Base-by-base conservation (phyloP, 2,888 invertebrate genomes). In the Apocheima hispidaria region DNA sequence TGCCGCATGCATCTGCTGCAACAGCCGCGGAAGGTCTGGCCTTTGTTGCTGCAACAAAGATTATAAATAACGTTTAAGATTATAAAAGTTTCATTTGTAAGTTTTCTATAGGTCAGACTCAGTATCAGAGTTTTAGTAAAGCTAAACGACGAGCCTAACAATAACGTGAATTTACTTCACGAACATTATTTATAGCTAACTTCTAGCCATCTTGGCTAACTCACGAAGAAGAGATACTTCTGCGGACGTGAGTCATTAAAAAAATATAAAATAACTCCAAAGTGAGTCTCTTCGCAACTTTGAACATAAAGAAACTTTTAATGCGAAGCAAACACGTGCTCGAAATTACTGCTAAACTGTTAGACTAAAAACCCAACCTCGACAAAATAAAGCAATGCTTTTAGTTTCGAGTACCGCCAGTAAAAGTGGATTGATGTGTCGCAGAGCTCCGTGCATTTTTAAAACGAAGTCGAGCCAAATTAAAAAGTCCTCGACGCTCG, bases 1-100 rank as follows among this genome's bases (percentile, higher is more conserved):
- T 77, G 97, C 97, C 33, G 97, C 97, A 86, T 98, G 98, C 97
- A 98, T 97, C 92, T 98, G 98, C 91, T 98, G 98, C 87, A 98
- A 93, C 68, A 96, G 88, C 86, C 97, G 94, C 30, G 97, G 97
- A 75, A 97, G 92, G 86, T 97, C 97, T 60, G 96, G 96, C 88
- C 97, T 94, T 93, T 97, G 97, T 95, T 97, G 97, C 96, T 97
- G 94, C 30, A 83, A 82, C 69, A 77, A 77, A 62, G 55, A 63
- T 26, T 30, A 6, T 10, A 7, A 44, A 28, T 20, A 21, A 4
- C n/a, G 0, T 23, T 12, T 35, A 35, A 9, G 7, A 33, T n/a
- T 2, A 9, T 28, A 33, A 33, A 5, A 23, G 5, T 23, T 23
- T 4, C 23, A 23, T 23, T n/a, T n/a, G n/a, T n/a, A n/a, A n/a